Evolutionary conservation across 2,888 invertebrate species (phyloP).

Genomic region (Dryobotodes eremita): DNA sequence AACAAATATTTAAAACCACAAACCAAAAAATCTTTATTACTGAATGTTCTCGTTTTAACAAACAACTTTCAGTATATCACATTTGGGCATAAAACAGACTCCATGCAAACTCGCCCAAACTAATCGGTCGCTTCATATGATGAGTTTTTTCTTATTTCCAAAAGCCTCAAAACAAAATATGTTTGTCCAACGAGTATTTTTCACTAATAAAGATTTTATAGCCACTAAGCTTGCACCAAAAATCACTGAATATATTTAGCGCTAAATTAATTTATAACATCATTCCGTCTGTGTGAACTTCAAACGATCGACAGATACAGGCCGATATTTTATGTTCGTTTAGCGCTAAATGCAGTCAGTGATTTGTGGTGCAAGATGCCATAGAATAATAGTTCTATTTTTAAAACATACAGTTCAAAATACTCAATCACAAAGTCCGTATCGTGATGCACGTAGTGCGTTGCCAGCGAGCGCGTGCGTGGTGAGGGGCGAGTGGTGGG

Average conservation of each 20-base stretch:
- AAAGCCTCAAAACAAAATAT: neutral
- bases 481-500: conserved; percentile 53
- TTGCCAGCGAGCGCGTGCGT: conserved; percentile 62
- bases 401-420: conserved; percentile 55
- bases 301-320: conserved; percentile 6
- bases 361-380: conserved; percentile 2
- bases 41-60: conserved; percentile 20
- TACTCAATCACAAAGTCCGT: conserved; percentile 66
- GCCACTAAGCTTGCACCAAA: neutral
- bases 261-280: conserved; percentile 9
- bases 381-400: conserved; percentile 21
- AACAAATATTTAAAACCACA: neutral
- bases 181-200: neutral
- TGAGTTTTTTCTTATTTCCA: neutral
- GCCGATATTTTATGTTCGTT: neutral
- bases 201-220: conserved; percentile 19
- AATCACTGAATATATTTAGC: neutral
- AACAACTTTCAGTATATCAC: conserved; percentile 2
- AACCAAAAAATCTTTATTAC: conserved; percentile 4
- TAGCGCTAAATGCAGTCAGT: neutral
- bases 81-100: neutral
- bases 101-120: conserved; percentile 29
- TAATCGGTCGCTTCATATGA: conserved; percentile 6
- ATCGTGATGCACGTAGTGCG: conserved; percentile 55
- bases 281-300: neutral